Conservation (phyloP, 2,888 invertebrate genomes). For the Drosophila mettleri region DNA sequence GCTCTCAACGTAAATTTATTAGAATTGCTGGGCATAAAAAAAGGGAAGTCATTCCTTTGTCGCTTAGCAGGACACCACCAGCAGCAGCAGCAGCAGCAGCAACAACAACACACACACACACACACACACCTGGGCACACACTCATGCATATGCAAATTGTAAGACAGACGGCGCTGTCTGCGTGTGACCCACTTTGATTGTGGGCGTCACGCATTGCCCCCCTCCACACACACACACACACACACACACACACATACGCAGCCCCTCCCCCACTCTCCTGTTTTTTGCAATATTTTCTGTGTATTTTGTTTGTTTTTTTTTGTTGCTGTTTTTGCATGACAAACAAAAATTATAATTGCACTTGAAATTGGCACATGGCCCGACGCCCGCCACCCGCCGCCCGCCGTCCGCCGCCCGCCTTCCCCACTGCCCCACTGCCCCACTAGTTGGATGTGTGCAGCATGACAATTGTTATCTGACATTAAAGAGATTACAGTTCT, state of each 20-base stretch:
- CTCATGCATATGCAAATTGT: constrained; percentile 76
- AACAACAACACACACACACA: constrained; percentile 33
- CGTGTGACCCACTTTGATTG: constrained; percentile 74
- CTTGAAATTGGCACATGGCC: constrained; percentile 69
- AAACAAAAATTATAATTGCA: constrained; percentile 79
- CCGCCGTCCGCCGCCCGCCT: no score
- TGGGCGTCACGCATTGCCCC: constrained; percentile 52
- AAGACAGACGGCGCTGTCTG: constrained; percentile 16
- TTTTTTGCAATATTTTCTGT: constrained; percentile 45
- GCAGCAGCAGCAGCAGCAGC: constrained; percentile 32
- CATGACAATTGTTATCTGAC: constrained; percentile 60
- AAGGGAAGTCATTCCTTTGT: constrained; percentile 53
- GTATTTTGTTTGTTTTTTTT: constrained; percentile 50
- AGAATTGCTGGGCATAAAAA: constrained; percentile 61
- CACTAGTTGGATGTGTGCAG: constrained; percentile 3
- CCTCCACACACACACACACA: constrained; percentile 10
- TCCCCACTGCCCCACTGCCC: no score
- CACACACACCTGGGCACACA: constrained; percentile 21
- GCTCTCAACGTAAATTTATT: constrained; percentile 63
- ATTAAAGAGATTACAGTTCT: constrained; percentile 40
- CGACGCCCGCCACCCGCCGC: no score
- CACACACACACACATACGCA: background rate
- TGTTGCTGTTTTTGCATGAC: constrained; percentile 73
- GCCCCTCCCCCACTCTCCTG: background rate
- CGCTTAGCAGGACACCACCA: constrained; percentile 33